phyloP scores from a whole-genome alignment of 1,140 invertebrate species.

The Zaprionus inermis region DNA sequence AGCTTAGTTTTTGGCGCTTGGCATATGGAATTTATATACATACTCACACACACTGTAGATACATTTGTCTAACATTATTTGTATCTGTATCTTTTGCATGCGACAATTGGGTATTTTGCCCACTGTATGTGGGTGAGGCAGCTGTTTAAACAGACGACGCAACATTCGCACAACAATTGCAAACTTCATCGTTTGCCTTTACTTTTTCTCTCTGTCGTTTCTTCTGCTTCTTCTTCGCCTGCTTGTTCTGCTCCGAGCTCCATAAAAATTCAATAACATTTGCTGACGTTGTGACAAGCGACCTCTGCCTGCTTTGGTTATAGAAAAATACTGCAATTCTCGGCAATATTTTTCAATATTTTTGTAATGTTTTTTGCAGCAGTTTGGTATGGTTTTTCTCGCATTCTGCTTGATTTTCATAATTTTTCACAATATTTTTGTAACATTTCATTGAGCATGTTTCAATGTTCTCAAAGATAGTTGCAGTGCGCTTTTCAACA shows the following conservation, averaged over 20 bases:
- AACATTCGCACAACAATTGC: constrained; percentile 40
- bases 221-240: background rate
- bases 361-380: no score
- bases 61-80: constrained; percentile 45
- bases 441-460: constrained; percentile 2
- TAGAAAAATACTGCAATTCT: constrained; percentile 3
- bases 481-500: constrained; percentile 4
- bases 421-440: background rate
- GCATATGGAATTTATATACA: constrained; percentile 69
- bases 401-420: background rate
- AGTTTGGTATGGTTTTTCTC: no score
- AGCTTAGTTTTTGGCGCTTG: constrained; percentile 67
- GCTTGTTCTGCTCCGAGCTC: constrained; percentile 9
- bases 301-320: background rate
- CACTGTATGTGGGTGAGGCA: constrained; percentile 33
- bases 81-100: constrained; percentile 63
- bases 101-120: constrained; percentile 18
- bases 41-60: constrained; percentile 8
- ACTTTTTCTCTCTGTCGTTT: background rate
- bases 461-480: background rate
- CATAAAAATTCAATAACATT: constrained; percentile 77
- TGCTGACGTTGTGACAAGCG: constrained; percentile 40
- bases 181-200: constrained; percentile 26
- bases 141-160: constrained; percentile 72
- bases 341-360: constrained; percentile 48